Conservation (phyloP, 2,888 invertebrate species). For the Tortrix viridana region DNA sequence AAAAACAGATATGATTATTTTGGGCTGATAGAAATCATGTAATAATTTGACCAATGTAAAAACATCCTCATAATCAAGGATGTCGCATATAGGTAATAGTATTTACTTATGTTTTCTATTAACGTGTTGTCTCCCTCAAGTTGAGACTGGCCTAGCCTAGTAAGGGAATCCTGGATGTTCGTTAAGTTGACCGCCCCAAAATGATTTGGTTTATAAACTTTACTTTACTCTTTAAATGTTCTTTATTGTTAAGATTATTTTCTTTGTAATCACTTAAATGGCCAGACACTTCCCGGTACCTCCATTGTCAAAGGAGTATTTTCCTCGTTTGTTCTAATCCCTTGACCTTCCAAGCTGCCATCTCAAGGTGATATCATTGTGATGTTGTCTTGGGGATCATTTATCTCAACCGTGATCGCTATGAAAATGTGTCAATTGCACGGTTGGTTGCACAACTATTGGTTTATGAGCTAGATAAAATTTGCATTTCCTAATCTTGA, state of each 20-base stretch:
- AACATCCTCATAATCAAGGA: too few relatives aligned
- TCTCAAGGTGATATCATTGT: slow-evolving; percentile 37
- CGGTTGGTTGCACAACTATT: slow-evolving; percentile 4
- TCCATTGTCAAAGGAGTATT: slow-evolving; percentile 18
- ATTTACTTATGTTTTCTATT: too few relatives aligned
- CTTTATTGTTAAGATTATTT: slow-evolving; percentile 2
- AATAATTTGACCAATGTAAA: too few relatives aligned
- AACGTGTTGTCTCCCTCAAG: too few relatives aligned
- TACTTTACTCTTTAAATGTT: background rate
- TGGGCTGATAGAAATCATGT: too few relatives aligned
- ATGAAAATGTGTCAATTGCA: slow-evolving; percentile 27
- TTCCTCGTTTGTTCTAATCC: slow-evolving; percentile 39
- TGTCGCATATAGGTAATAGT: too few relatives aligned
- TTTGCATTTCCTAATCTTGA: slow-evolving; percentile 1
- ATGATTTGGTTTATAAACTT: too few relatives aligned
- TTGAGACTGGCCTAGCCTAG: too few relatives aligned
- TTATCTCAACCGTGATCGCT: slow-evolving; percentile 25
- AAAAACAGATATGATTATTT: too few relatives aligned
- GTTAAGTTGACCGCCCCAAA: too few relatives aligned
- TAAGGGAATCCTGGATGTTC: too few relatives aligned
- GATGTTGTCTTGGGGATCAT: slow-evolving; percentile 24
- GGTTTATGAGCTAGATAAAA: background rate
- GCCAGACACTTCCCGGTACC: slow-evolving; percentile 24
- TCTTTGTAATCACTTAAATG: slow-evolving; percentile 24
- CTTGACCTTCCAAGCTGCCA: slow-evolving; percentile 38